Base-by-base conservation (phyloP, 2,888 invertebrate genomes). In the Rhamnusium bicolor region DNA sequence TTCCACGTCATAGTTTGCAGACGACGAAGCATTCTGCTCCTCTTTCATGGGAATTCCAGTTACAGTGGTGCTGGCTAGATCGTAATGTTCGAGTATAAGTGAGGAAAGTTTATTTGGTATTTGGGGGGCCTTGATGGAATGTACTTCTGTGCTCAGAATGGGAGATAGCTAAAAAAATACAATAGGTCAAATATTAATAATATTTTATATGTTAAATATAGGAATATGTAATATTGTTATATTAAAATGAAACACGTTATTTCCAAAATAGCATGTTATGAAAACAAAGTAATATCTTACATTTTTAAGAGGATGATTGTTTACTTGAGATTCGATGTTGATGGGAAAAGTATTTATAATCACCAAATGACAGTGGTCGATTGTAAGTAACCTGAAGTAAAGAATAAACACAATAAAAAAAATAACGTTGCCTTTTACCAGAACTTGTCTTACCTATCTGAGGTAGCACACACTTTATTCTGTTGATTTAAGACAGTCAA, bases 1-100 rank as follows among this genome's bases (percentile, higher is more conserved):
- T 88, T 99, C 99, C 0, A 99, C 99, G 86, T 99, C 99, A 85
- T 99, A 99, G 89, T 99, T 99, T 0, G 98, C 97, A 70, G 98
- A 99, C 0, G 97, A 97, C 86, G 96, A 96, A 0, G 98, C 98
- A 87, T 98, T 98, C 90, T 98, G 98, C 87, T 99, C 98, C 88
- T 99, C 98, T 90, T 99, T 99, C 99, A 99, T 99, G 0, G 99
- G 99, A 58, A 85, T 85, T 24, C 98, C 97, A 5, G 98, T 98
- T 0, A 99, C 98, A 0, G 98, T 98, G 0, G 99, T 99, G 72
- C 96, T 97, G 0, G 97, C 95, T 56, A 99, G 90, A 85, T 95
- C 93, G 83, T 97, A 98, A 86, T 99, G 98, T 2, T 93, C 92
- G 80, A 96, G 87, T 78, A 95, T 95, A 6, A 96, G 87, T 58